A percentile compares a stretch with the other conserved stretches of the same genome.
These are phyloP conservation scores for Acanthosepion esculentum DNA, from an alignment of 2,888 invertebrate genomes.

Conservation along the genomic window DNA sequence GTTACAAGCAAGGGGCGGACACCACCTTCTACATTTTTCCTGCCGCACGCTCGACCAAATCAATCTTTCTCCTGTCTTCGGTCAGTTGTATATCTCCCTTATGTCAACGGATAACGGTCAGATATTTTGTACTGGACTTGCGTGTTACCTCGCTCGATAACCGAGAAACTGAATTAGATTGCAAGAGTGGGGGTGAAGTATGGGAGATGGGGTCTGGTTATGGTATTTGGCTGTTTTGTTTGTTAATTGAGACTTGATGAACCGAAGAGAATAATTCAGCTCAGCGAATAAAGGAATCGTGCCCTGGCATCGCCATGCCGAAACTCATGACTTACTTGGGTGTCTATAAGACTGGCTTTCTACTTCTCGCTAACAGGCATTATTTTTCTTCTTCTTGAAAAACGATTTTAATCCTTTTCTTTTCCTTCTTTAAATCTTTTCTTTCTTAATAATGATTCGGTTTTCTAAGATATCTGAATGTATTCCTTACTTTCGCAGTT, in stretches of 20 bases:
- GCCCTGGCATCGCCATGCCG: not conserved
- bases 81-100: not conserved
- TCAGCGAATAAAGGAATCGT: not conserved
- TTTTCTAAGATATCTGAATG: too few relatives aligned
- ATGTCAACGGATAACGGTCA: slow-evolving; percentile 21
- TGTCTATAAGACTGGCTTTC: not conserved
- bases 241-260: slow-evolving; percentile 33
- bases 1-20: not conserved
- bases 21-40: not conserved
- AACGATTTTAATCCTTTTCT: not conserved
- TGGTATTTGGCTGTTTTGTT: not conserved
- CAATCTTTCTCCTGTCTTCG: not conserved
- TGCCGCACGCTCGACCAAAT: too few relatives aligned
- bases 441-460: too few relatives aligned
- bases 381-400: not conserved
- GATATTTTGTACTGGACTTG: slow-evolving; percentile 9
- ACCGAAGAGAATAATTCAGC: slow-evolving; percentile 1
- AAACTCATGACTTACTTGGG: not conserved
- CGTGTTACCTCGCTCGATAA: slow-evolving; percentile 18
- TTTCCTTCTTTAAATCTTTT: not conserved
- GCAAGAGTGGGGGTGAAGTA: not conserved
- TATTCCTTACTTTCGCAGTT: too few relatives aligned
- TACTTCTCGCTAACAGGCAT: not conserved
- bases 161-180: not conserved
- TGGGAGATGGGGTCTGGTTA: not conserved